A percentile compares a stretch with the other conserved stretches of the same genome.
Evolutionary conservation across 2,113 vertebrate genomes (phyloP).

Genomic region (Apodemus sylvaticus): DNA sequence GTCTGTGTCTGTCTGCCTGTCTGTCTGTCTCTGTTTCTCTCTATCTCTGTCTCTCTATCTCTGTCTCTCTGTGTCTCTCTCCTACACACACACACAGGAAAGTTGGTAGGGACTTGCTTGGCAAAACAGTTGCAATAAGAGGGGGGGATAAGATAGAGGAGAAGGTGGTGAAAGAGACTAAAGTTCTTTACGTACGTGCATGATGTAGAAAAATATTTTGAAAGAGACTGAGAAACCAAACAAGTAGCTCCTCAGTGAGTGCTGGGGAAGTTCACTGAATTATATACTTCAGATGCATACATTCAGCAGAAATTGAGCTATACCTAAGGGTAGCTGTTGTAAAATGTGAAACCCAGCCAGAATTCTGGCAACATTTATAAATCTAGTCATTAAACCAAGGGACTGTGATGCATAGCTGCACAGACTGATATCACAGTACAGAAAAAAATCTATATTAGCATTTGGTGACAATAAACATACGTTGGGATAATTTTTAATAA

Average conservation of each 20-base stretch:
- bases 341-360: neutral
- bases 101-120: neutral
- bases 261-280: neutral
- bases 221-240: neutral
- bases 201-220: neutral
- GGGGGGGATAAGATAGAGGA: neutral
- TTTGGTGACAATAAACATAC: neutral
- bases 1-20: too few species aligned
- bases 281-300: neutral
- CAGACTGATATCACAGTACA: neutral
- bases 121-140: neutral
- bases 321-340: neutral
- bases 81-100: neutral
- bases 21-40: too few species aligned
- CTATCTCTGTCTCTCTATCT: too few species aligned
- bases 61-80: too few species aligned
- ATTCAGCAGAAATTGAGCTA: neutral
- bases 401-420: neutral
- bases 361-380: neutral
- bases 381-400: constrained; percentile 20
- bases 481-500: neutral
- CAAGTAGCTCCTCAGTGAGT: neutral
- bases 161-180: too few species aligned
- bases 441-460: neutral
- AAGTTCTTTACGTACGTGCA: neutral